Percentiles rank a stretch among this genome's conserved stretches.
Conservation (phyloP, 2,888 invertebrate species). For the Rotaria magnacalcarata region DNA sequence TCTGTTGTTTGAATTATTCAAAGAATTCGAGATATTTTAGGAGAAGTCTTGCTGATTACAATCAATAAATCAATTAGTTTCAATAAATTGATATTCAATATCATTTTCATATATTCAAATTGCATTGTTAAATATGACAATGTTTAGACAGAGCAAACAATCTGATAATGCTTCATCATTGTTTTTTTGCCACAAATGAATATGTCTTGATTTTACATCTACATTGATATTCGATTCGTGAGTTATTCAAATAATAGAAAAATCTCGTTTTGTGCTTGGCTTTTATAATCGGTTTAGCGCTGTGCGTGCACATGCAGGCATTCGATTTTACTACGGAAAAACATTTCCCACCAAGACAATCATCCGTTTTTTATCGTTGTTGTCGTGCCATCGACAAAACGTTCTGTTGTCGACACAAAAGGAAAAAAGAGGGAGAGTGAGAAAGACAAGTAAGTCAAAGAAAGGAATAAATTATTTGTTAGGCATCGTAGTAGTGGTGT, state of each 20-base stretch:
- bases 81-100: too few species aligned
- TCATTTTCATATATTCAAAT: too few species aligned
- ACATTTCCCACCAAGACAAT: background rate
- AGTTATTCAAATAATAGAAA: background rate
- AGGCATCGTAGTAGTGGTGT: background rate
- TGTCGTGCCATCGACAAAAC: background rate
- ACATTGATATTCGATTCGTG: background rate
- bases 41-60: too few species aligned
- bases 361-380: conserved; percentile 12
- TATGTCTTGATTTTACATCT: background rate
- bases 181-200: background rate
- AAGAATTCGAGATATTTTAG: too few species aligned
- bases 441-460: conserved; percentile 18
- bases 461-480: conserved; percentile 13
- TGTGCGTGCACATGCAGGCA: background rate
- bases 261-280: background rate
- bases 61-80: too few species aligned
- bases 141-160: too few species aligned
- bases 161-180: background rate
- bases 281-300: background rate
- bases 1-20: too few species aligned
- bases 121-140: too few species aligned
- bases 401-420: background rate
- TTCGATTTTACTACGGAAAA: background rate
- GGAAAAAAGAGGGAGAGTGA: background rate